Percentiles rank a stretch among this genome's conserved stretches.
These are phyloP conservation scores for Pluvialis apricaria DNA, from an alignment of 2,113 vertebrate species.

Conservation along the genomic window DNA sequence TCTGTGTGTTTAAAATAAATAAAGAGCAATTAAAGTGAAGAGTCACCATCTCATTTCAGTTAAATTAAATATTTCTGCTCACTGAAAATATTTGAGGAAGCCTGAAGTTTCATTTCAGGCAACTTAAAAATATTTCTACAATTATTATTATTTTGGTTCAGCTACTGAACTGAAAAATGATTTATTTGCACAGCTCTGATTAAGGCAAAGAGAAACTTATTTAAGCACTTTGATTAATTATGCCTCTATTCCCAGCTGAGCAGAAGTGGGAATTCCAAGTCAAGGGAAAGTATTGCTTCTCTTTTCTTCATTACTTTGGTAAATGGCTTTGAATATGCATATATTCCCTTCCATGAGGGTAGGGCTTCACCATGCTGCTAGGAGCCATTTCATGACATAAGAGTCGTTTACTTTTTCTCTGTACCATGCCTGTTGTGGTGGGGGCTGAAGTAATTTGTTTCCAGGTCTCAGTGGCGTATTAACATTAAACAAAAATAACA, in stretches of 20 bases:
- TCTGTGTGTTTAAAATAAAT: constrained; percentile 1
- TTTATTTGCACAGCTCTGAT: constrained; percentile 35
- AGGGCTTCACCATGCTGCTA: background rate
- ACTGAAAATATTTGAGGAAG: background rate
- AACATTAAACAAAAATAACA: background rate
- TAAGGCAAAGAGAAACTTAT: constrained; percentile 29
- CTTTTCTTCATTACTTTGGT: background rate
- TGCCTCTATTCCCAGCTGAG: background rate
- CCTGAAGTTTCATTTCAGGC: background rate
- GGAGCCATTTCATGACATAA: background rate
- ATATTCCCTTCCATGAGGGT: background rate
- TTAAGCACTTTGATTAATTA: constrained; percentile 33
- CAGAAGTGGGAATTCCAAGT: constrained; percentile 24
- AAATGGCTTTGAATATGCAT: background rate
- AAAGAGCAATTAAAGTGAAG: background rate
- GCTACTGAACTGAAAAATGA: background rate
- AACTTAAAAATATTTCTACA: background rate
- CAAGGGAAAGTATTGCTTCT: background rate
- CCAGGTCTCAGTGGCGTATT: background rate
- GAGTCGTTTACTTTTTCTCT: background rate
- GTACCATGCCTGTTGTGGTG: background rate
- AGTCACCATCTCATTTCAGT: background rate
- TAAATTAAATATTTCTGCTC: background rate
- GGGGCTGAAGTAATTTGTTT: background rate
- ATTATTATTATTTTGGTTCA: constrained; percentile 29